Evolutionary conservation across 2,888 invertebrate species (phyloP), one percentile per base, ranked within the genome.

Genomic region (Megalurothrips usitatus): DNA sequence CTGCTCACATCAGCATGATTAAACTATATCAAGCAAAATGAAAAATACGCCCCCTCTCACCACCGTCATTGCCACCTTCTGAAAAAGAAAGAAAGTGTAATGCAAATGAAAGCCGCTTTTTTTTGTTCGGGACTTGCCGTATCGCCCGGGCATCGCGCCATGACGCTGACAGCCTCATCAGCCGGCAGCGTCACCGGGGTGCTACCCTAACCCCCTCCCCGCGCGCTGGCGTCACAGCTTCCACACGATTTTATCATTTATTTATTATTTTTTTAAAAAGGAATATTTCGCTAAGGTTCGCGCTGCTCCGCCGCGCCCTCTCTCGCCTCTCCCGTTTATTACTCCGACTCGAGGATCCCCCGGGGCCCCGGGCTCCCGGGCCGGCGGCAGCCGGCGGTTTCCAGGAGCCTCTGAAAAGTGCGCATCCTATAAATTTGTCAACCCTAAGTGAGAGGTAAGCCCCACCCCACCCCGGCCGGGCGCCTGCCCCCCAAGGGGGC

Each of bases 391-490:
- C 0, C 0, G 68, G 23, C 23, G 26, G 26, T n/a, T 12, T 10
- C 6, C 23, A 26, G 23, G 12, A 26, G 26, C 23, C 6, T 11
- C 26, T n/a, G 68, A 75, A 75, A 75, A 75, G 68, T 23, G 9
- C 26, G 26, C 10, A 26, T 75, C 68, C 68, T 75, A 75, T 75
- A 75, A 75, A 75, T 75, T 75, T 75, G 68, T 75, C 68, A 75
- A 26, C 68, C n/a, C 68, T 75, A 75, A 75, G 68, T 75, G 68
- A 75, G 68, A 26, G 68, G 68, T 75, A 75, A 75, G 68, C 68
- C 26, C 68, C 12, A n/a, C n/a, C 68, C 68, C 68, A 1, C 26
- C 34, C 34, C 34, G 34, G 3, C 34, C 34, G 6, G 3, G 6
- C 34, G 34, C 34, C 34, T 6, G 2, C 34, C 34, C 34, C 34